Evolutionary conservation across 2,888 invertebrate species (phyloP).

Genomic region (Drosophila suboccidentalis): DNA sequence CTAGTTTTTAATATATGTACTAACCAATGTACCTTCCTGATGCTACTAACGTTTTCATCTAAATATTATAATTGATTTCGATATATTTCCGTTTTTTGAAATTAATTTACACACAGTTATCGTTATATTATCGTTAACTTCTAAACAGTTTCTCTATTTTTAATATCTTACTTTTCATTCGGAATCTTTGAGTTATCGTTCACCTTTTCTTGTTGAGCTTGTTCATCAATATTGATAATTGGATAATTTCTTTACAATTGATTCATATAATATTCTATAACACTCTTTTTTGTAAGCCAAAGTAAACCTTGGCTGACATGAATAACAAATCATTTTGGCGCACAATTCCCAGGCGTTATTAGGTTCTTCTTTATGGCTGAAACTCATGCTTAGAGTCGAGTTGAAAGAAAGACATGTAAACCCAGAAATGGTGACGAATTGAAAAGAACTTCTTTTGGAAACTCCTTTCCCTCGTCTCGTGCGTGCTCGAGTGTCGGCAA

Average conservation of each 20-base stretch:
- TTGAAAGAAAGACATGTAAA: slow-evolving; percentile 2
- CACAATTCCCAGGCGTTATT: slow-evolving; percentile 38
- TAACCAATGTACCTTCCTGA: too few relatives aligned
- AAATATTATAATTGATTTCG: not conserved
- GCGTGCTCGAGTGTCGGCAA: slow-evolving; percentile 56
- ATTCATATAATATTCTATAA: not conserved
- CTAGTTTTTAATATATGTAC: too few relatives aligned
- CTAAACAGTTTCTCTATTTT: too few relatives aligned
- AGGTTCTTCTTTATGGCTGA: slow-evolving; percentile 8
- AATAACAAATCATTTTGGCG: slow-evolving; percentile 24
- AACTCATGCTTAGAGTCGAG: slow-evolving; percentile 1
- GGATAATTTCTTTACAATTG: not conserved
- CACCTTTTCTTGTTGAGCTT: not conserved
- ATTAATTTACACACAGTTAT: too few relatives aligned
- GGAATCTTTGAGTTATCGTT: too few relatives aligned
- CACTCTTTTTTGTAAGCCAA: not conserved
- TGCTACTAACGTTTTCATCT: too few relatives aligned
- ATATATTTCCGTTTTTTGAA: not conserved
- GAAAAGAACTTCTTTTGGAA: slow-evolving; percentile 36
- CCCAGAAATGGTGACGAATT: slow-evolving; percentile 48
- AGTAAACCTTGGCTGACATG: slow-evolving; percentile 8
- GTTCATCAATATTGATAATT: not conserved
- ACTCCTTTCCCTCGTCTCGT: slow-evolving; percentile 47
- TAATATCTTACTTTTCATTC: not conserved
- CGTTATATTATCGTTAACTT: too few relatives aligned